Conservation (phyloP, 2,113 vertebrate species). For the Brachyhypopomus occidentalis region DNA sequence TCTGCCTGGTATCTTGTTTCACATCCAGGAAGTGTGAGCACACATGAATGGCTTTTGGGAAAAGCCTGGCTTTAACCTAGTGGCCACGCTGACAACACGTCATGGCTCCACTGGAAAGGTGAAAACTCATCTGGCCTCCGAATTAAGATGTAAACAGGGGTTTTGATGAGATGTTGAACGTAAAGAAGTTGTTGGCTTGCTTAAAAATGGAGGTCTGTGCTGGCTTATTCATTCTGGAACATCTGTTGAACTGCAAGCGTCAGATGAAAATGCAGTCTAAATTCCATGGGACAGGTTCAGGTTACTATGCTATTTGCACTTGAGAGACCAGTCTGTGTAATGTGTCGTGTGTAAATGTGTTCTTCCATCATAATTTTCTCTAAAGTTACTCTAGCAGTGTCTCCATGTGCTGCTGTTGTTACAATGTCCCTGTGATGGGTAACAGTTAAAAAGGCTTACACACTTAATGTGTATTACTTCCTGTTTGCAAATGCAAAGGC, state of each 20-base stretch:
- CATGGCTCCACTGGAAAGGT: background rate
- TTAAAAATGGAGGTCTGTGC: background rate
- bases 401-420: background rate
- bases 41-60: slow-evolving; percentile 16
- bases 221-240: background rate
- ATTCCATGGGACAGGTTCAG: background rate
- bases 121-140: background rate
- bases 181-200: background rate
- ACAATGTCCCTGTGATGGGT: background rate
- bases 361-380: background rate
- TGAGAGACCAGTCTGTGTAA: too few relatives aligned
- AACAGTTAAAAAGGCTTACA: background rate
- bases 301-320: background rate
- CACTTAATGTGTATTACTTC: slow-evolving; percentile 1
- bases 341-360: background rate
- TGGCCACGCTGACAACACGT: background rate
- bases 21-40: slow-evolving; percentile 26
- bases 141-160: background rate
- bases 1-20: background rate
- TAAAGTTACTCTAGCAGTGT: background rate
- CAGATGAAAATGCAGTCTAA: background rate
- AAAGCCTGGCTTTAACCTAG: slow-evolving; percentile 3
- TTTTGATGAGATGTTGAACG: background rate
- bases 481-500: slow-evolving; percentile 1
- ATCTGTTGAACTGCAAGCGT: background rate